These are phyloP conservation scores for Pithys albifrons DNA, from an alignment of 2,113 vertebrate genomes.

Conservation along the genomic window DNA sequence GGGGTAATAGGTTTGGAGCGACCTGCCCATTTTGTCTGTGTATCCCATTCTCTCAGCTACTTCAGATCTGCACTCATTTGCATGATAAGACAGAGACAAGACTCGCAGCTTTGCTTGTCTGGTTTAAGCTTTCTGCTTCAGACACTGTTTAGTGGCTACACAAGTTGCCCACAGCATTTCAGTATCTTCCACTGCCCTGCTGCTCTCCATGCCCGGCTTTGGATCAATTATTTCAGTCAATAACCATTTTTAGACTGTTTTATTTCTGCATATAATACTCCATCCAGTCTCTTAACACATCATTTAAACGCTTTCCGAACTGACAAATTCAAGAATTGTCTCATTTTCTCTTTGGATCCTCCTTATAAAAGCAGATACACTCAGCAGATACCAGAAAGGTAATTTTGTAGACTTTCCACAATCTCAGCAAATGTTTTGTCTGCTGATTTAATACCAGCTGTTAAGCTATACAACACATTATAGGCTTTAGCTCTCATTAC, in stretches of 20 bases:
- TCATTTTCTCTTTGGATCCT: slow-evolving; percentile 5
- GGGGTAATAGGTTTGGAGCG: not conserved
- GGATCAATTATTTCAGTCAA: slow-evolving; percentile 31
- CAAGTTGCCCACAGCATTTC: not conserved
- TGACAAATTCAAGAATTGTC: slow-evolving; percentile 1
- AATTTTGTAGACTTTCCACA: slow-evolving; percentile 33
- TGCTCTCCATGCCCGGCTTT: accelerated
- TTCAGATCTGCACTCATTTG: not conserved
- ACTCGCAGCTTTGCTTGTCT: not conserved
- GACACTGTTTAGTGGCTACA: accelerated
- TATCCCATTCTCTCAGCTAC: not conserved
- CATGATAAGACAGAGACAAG: not conserved
- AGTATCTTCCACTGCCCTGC: not conserved
- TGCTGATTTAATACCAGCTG: slow-evolving; percentile 45
- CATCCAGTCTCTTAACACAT: not conserved
- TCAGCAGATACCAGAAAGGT: slow-evolving; percentile 1
- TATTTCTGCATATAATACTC: slow-evolving; percentile 2
- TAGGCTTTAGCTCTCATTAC: slow-evolving; percentile 37
- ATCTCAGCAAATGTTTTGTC: slow-evolving; percentile 53
- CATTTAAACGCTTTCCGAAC: not conserved
- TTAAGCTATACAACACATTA: not conserved
- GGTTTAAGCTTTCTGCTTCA: not conserved
- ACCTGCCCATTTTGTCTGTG: not conserved
- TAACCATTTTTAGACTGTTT: not conserved
- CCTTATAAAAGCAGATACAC: not conserved